These are phyloP conservation scores for Dolichoris vasculosae DNA, from an alignment of 1,140 invertebrate species.

Conservation along the genomic window DNA sequence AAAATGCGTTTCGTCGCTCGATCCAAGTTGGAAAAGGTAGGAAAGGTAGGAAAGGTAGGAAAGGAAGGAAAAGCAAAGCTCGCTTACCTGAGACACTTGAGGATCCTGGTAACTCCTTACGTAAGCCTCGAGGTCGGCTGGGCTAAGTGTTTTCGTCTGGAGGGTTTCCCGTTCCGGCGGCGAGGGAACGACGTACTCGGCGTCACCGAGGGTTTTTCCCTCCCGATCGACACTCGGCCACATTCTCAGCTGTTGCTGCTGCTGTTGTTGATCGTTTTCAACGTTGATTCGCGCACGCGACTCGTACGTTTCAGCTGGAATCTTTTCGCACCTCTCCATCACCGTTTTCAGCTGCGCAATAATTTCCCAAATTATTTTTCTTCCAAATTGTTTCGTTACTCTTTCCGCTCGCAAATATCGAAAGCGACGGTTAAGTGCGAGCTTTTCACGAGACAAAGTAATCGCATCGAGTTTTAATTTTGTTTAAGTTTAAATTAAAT, in stretches of 20 bases:
- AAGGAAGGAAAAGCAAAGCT: background rate
- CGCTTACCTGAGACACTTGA: slow-evolving; percentile 67
- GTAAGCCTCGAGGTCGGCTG: slow-evolving; percentile 75
- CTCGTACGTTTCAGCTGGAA: slow-evolving; percentile 79
- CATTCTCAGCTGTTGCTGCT: slow-evolving; percentile 68
- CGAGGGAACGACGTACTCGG: slow-evolving; percentile 83
- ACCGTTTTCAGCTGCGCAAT: slow-evolving; percentile 80
- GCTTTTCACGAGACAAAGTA: too few species aligned
- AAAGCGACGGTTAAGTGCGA: too few species aligned
- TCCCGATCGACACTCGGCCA: slow-evolving; percentile 81
- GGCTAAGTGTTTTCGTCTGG: slow-evolving; percentile 73
- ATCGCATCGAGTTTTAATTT: too few species aligned
- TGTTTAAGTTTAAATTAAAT: too few species aligned
- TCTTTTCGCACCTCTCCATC: slow-evolving; percentile 84
- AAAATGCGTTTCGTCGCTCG: too few species aligned
- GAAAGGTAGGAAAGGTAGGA: too few species aligned
- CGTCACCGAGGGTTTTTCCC: slow-evolving; percentile 79
- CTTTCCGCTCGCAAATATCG: too few species aligned
- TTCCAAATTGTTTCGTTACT: too few species aligned
- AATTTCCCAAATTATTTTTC: background rate
- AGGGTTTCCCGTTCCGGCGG: slow-evolving; percentile 83
- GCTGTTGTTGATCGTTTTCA: slow-evolving; percentile 66
- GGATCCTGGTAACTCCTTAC: slow-evolving; percentile 76
- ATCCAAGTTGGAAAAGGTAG: too few species aligned
- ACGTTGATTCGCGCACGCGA: slow-evolving; percentile 68